Evolutionary conservation across 1,140 invertebrate genomes (phyloP).

Genomic region (Lucilia cuprina): DNA sequence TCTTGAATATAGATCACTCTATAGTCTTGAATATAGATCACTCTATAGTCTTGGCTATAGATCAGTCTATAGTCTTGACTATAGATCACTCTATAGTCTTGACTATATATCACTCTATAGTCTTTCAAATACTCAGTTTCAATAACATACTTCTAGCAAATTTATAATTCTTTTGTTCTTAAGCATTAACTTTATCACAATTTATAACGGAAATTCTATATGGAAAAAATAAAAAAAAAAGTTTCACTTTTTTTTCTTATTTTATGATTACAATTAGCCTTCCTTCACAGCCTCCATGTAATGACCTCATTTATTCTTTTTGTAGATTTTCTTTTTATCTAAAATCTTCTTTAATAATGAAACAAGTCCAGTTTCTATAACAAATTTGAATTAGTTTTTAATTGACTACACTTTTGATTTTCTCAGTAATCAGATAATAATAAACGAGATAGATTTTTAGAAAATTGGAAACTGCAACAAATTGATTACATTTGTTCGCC

Average conservation of each 20-base stretch:
- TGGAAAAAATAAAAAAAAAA: not conserved
- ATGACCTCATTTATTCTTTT: not conserved
- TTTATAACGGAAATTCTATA: not conserved
- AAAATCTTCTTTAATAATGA: not conserved
- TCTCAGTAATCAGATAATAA: no score
- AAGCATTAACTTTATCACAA: not conserved
- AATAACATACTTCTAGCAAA: no score
- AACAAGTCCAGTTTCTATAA: not conserved
- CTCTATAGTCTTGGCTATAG: no score
- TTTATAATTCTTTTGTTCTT: not conserved
- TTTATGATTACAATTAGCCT: not conserved
- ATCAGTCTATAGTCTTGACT: no score
- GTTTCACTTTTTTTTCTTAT: not conserved
- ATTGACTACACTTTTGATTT: not conserved
- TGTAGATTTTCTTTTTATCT: not conserved
- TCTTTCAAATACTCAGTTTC: no score
- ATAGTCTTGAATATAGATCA: no score
- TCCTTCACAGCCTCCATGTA: not conserved
- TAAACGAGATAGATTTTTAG: no score
- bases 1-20: no score
- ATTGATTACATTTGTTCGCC: not conserved
- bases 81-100: no score
- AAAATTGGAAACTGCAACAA: not conserved
- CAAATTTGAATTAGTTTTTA: not conserved
- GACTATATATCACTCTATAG: no score